Evolutionary conservation across 92 coral and sea anemone genomes (phyloP).

Genomic region (Siderastrea siderea): DNA sequence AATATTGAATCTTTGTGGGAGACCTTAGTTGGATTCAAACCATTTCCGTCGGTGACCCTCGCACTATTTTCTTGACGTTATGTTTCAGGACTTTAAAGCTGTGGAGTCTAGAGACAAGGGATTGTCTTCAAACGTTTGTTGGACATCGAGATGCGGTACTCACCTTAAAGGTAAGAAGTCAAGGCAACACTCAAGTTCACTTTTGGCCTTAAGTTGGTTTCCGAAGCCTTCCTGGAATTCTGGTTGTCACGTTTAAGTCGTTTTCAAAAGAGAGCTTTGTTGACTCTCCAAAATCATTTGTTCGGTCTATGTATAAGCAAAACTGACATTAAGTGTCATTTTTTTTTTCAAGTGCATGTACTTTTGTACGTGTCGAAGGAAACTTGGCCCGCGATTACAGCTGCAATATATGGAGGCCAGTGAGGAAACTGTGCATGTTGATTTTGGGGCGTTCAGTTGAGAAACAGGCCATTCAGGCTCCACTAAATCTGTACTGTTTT

Average conservation of each 20-base stretch:
- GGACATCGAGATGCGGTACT: slow-evolving; percentile 89
- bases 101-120: slow-evolving; percentile 80
- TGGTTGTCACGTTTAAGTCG: no score
- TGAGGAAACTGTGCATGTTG: no score
- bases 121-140: slow-evolving; percentile 72
- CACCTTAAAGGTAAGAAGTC: slow-evolving; percentile 77
- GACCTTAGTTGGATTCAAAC: neutral
- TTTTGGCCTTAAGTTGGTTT: neutral
- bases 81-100: slow-evolving; percentile 80
- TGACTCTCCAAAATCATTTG: no score
- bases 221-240: neutral
- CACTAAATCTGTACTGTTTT: neutral
- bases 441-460: no score
- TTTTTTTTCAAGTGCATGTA: neutral
- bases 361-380: no score
- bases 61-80: neutral
- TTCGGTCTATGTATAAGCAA: no score
- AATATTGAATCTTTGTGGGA: no score
- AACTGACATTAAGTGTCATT: neutral
- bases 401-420: no score
- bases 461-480: no score
- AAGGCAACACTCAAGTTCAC: neutral
- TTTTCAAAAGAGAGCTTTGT: no score
- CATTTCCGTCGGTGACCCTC: neutral
- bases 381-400: no score